These are phyloP conservation scores for Leucopternis melanops DNA, from an alignment of 2,113 vertebrate species.

Conservation along the genomic window DNA sequence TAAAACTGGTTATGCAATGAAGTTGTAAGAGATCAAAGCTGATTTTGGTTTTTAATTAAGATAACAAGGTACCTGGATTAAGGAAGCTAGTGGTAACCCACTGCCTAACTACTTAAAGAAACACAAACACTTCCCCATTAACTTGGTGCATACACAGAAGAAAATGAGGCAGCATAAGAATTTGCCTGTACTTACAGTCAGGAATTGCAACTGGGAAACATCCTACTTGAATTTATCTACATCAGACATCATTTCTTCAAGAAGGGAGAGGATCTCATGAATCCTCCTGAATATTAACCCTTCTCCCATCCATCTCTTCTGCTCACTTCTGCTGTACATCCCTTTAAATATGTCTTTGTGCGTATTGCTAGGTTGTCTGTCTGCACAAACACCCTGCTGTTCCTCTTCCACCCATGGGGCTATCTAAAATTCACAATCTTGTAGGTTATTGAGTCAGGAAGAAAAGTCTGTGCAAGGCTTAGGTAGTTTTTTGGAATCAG, in stretches of 20 bases:
- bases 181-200: background rate
- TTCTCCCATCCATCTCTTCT: background rate
- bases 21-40: conserved; percentile 60
- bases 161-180: background rate
- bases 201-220: background rate
- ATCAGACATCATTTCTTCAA: background rate
- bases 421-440: background rate
- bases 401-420: background rate
- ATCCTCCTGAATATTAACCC: background rate
- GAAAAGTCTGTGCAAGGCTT: background rate
- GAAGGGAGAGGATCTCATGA: background rate
- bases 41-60: conserved; percentile 66
- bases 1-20: conserved; percentile 59
- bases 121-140: conserved; percentile 54
- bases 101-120: conserved; percentile 19
- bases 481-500: background rate
- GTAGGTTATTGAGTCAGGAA: background rate
- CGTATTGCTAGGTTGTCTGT: background rate
- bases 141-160: background rate
- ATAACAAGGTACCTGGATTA: conserved; percentile 65
- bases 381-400: background rate
- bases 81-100: conserved; percentile 45
- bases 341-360: background rate
- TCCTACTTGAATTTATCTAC: background rate
- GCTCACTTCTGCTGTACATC: background rate